Evolutionary conservation across 2,797 vertebrate genomes (phyloP).

Genomic region (Mus spretus): DNA sequence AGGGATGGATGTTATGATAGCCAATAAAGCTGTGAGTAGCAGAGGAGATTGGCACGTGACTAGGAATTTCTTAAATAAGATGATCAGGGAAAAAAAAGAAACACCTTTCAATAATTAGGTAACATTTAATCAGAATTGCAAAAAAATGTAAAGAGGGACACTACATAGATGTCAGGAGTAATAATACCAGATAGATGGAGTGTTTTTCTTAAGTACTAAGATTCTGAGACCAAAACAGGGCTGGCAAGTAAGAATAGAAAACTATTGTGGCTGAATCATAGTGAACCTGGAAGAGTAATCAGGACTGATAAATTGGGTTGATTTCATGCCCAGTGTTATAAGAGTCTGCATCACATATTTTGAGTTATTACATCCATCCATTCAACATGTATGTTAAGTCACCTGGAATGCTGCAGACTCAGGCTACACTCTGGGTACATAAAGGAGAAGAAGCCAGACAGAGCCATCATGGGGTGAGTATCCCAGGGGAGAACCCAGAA

Average conservation of each 20-base stretch:
- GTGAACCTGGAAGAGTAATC: not conserved
- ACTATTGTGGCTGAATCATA: not conserved
- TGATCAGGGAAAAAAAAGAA: not conserved
- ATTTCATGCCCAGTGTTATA: not conserved
- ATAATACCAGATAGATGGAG: not conserved
- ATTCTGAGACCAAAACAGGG: not conserved
- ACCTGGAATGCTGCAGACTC: not conserved
- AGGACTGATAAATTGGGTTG: not conserved
- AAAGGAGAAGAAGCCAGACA: not conserved
- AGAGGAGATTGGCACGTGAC: accelerated
- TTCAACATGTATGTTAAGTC: not conserved
- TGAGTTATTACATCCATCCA: not conserved
- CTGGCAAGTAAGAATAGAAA: not conserved
- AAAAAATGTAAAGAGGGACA: not conserved
- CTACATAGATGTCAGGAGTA: not conserved
- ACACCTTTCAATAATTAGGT: not conserved
- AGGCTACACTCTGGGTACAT: not conserved
- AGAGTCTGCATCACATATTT: not conserved
- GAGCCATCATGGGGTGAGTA: not conserved
- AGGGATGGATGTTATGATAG: not conserved
- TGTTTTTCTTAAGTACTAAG: not conserved
- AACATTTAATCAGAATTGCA: not conserved
- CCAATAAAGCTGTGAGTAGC: not conserved
- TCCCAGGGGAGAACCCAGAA: not conserved
- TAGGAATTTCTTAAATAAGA: not conserved